phyloP scores from a whole-genome alignment of 2,113 vertebrate species.

The Uropsilus gracilis region DNA sequence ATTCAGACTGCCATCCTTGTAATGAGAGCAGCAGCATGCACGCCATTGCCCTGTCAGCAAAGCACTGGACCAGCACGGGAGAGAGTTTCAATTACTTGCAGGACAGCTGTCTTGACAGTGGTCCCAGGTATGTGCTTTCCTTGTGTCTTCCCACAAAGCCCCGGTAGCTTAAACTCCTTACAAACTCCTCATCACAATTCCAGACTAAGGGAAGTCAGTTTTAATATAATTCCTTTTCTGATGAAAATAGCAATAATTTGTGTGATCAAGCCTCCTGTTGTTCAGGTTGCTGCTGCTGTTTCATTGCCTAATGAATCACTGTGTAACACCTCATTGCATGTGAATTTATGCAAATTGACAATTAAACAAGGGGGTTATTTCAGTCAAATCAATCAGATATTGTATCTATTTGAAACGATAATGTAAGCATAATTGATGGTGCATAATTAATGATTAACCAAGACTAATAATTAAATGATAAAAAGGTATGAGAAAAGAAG shows the following conservation, averaged over 20 bases:
- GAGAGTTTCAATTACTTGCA: background rate
- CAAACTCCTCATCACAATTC: conserved; percentile 9
- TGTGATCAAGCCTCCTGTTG: conserved; percentile 52
- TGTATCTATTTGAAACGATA: conserved; percentile 72
- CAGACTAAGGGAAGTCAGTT: conserved; percentile 10
- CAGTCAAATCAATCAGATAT: conserved; percentile 77
- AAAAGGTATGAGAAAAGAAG: conserved; percentile 16
- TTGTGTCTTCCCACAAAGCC: background rate
- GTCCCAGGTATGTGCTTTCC: background rate
- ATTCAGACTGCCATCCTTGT: background rate
- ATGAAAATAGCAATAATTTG: conserved; percentile 48
- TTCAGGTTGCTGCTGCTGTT: conserved; percentile 60
- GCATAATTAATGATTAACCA: conserved; percentile 80
- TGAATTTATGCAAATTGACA: conserved; percentile 77
- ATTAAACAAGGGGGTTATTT: conserved; percentile 75
- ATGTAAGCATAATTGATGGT: conserved; percentile 71
- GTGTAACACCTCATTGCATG: conserved; percentile 62
- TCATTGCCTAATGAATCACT: conserved; percentile 61
- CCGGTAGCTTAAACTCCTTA: background rate
- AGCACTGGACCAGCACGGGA: background rate
- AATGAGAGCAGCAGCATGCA: conserved; percentile 23
- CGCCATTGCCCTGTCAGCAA: background rate
- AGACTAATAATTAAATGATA: conserved; percentile 76
- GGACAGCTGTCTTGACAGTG: background rate
- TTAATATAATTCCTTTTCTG: conserved; percentile 29